phyloP scores from a whole-genome alignment of 2,888 invertebrate species.

The Mythimna ferrago region DNA sequence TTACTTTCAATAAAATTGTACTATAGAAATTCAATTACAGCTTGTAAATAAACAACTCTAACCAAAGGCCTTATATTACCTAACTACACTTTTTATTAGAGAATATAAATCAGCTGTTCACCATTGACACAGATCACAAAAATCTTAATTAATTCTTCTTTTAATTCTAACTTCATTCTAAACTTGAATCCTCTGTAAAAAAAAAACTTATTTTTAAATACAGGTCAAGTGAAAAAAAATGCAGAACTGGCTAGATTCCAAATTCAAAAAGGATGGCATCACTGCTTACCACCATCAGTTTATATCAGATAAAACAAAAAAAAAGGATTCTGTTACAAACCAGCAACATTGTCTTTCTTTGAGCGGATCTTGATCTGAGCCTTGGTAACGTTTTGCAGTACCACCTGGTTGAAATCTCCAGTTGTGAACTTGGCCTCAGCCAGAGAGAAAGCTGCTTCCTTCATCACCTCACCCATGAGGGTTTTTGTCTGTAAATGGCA shows the following conservation, averaged over 20 bases:
- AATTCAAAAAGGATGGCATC: slow-evolving; percentile 22
- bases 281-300: too few species aligned
- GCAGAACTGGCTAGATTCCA: slow-evolving; percentile 9
- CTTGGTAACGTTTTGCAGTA: slow-evolving; percentile 99
- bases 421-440: slow-evolving; percentile 99
- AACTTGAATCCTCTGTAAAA: slow-evolving; percentile 26
- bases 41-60: not conserved
- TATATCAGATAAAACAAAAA: too few species aligned
- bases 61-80: not conserved
- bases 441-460: slow-evolving; percentile 99
- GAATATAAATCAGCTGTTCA: slow-evolving; percentile 14
- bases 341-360: slow-evolving; percentile 99
- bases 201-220: not conserved
- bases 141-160: not conserved
- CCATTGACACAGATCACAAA: slow-evolving; percentile 21
- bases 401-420: slow-evolving; percentile 99
- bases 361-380: slow-evolving; percentile 99
- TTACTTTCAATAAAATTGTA: not conserved
- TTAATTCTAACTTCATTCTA: slow-evolving; percentile 10
- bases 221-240: slow-evolving; percentile 25
- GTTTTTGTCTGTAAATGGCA: slow-evolving; percentile 95
- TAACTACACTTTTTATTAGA: not conserved
- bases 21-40: not conserved
- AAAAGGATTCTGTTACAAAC: slow-evolving; percentile 78
- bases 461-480: slow-evolving; percentile 99